Conservation (phyloP, 2,113 vertebrate species). For the Noctilio leporinus region DNA sequence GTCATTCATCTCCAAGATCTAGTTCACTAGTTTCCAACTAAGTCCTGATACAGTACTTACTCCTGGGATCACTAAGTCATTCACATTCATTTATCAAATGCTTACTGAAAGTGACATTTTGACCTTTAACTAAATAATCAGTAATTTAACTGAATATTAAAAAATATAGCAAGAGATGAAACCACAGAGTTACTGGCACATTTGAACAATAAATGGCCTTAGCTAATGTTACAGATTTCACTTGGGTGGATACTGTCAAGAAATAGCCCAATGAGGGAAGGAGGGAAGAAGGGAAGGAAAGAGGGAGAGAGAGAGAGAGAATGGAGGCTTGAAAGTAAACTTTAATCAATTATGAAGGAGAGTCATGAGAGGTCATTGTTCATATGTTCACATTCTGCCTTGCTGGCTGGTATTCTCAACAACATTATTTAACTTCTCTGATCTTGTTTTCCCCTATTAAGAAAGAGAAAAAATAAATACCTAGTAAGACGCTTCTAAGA, state of each 20-base stretch:
- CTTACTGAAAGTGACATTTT: background rate
- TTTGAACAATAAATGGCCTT: background rate
- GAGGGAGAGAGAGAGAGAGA: accelerated
- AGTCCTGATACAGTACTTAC: background rate
- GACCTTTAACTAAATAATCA: background rate
- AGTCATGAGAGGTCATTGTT: background rate
- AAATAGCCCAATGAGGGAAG: background rate
- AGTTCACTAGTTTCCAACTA: background rate
- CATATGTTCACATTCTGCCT: background rate
- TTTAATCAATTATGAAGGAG: background rate
- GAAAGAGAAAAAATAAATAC: background rate
- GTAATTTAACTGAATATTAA: background rate
- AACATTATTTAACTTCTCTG: background rate
- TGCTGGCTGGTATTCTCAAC: background rate
- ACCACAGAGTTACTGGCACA: background rate
- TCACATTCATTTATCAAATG: background rate
- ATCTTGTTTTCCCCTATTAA: background rate
- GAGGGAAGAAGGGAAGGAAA: background rate
- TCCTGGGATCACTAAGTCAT: background rate
- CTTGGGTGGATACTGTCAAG: background rate
- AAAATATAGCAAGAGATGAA: background rate
- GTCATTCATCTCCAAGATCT: background rate
- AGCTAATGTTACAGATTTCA: background rate
- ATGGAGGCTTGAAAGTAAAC: background rate
- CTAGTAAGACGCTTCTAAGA: background rate